phyloP scores from a whole-genome alignment of 2,888 invertebrate genomes.

The Macrophya alboannulata region DNA sequence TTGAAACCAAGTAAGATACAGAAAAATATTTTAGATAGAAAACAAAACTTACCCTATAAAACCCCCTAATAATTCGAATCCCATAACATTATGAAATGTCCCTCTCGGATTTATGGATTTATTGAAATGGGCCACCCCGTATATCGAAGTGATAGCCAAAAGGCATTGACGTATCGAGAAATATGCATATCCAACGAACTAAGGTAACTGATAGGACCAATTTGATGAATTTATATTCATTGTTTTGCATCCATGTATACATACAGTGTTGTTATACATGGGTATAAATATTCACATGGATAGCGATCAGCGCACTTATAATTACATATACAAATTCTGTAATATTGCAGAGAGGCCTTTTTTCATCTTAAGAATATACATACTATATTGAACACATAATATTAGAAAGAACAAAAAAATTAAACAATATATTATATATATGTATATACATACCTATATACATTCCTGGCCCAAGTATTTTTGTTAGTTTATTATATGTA shows the following conservation, averaged over 20 bases:
- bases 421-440: background rate
- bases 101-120: too few relatives aligned
- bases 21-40: too few relatives aligned
- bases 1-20: too few relatives aligned
- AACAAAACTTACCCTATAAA: too few relatives aligned
- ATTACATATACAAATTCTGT: constrained; percentile 16
- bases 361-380: constrained; percentile 18
- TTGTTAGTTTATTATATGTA: constrained; percentile 9
- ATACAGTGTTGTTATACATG: background rate
- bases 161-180: background rate
- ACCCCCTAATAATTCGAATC: too few relatives aligned
- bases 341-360: constrained; percentile 29
- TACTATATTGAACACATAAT: background rate
- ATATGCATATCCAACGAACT: constrained; percentile 31
- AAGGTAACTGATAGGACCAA: constrained; percentile 9
- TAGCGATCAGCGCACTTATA: background rate
- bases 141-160: background rate
- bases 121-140: too few relatives aligned
- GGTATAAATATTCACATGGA: background rate
- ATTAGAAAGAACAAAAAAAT: background rate
- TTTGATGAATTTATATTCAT: constrained; percentile 8
- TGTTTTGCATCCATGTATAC: constrained; percentile 7
- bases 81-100: too few relatives aligned
- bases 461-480: constrained; percentile 43
- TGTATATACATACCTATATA: too few relatives aligned